phyloP scores from a whole-genome alignment of 30 jellyfish, hydroid and myxozoan species.

The Hydractinia echinata region DNA sequence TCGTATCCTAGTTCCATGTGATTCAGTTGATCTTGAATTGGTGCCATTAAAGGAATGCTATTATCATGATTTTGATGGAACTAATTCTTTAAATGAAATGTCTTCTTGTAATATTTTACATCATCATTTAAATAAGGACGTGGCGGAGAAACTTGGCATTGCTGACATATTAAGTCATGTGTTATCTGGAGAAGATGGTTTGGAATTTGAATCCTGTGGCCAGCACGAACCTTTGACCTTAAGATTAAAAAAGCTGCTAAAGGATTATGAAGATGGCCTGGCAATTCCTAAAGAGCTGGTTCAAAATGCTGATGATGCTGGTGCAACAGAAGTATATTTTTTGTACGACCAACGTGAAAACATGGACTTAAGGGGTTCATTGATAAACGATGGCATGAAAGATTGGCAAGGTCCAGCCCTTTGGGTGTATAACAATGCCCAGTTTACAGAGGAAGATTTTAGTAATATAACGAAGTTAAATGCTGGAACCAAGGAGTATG shows the following conservation, averaged over 20 bases:
- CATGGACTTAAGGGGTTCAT: conserved; percentile 6
- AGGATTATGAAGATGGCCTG: conserved; percentile 73
- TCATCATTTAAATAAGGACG: conserved; percentile 30
- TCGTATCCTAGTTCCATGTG: neutral
- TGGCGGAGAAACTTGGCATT: conserved; percentile 39
- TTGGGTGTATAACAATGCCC: conserved; percentile 63
- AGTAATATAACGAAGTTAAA: conserved; percentile 58
- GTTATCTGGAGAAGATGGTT: conserved; percentile 42
- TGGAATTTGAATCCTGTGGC: conserved; percentile 73
- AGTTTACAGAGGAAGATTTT: conserved; percentile 59
- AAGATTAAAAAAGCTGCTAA: conserved; percentile 52
- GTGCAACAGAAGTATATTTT: conserved; percentile 55
- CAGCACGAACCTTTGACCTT: conserved; percentile 66
- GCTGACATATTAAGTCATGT: conserved; percentile 42
- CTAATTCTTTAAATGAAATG: neutral
- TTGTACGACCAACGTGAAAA: conserved; percentile 60
- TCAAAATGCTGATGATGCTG: conserved; percentile 95
- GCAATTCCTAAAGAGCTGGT: conserved; percentile 70
- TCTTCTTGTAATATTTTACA: conserved; percentile 23
- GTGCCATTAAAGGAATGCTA: neutral
- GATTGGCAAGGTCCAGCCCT: conserved; percentile 88
- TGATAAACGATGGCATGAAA: conserved; percentile 57
- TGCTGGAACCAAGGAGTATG: conserved; percentile 72
- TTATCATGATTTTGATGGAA: conserved; percentile 5
- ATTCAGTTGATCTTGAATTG: neutral